Base-by-base conservation (phyloP, 2,888 invertebrate genomes). In the Crossocerus cetratus region DNA sequence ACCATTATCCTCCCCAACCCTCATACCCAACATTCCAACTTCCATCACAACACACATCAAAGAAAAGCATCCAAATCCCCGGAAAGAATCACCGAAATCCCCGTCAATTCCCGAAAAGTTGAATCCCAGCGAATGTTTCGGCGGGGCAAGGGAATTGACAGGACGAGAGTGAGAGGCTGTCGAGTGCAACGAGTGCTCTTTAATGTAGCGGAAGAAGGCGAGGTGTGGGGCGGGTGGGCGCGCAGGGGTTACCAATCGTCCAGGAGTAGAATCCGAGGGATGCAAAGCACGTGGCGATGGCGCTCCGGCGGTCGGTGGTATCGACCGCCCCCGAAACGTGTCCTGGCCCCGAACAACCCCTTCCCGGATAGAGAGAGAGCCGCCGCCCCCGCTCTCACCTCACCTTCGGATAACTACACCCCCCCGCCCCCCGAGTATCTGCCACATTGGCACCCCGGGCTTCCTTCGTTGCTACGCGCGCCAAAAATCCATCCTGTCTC, bases 311-410 rank as follows among this genome's bases (percentile, higher is more conserved):
- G 76, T 75, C 71, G 65, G 72, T 76, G 78, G 64, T 84, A 84
- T 84, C 84, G 84, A 84, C 83, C 84, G 83, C 66, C 78, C 80
- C 73, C 80, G 73, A 80, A 80, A 77, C 72, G 65, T 71, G 74
- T 72, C 70, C 80, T 58, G 14, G 61, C 59, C 74, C 78, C 69
- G 45, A 43, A 43, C 65, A 18, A 43, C 21, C 44, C 62, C 49
- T 49, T 49, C 49, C 32, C 32, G 8, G 8, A 32, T 1, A 32
- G 32, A 11, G 8, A 3, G 32, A 32, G 32, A 73, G 69, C 75
- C 72, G 59, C 58, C 65, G 56, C 66, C 60, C 57, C 42, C 57
- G n/a, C n/a, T n/a, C n/a, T n/a, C 58, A 57, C 49, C 55, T 22
- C 44, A n/a, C 63, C 45, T 43, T 32, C 43, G 32, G 18, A 59